Evolutionary conservation across 2,888 invertebrate species (phyloP), one percentile per base, ranked within the genome.

Genomic region (Tupiocoris notatus): DNA sequence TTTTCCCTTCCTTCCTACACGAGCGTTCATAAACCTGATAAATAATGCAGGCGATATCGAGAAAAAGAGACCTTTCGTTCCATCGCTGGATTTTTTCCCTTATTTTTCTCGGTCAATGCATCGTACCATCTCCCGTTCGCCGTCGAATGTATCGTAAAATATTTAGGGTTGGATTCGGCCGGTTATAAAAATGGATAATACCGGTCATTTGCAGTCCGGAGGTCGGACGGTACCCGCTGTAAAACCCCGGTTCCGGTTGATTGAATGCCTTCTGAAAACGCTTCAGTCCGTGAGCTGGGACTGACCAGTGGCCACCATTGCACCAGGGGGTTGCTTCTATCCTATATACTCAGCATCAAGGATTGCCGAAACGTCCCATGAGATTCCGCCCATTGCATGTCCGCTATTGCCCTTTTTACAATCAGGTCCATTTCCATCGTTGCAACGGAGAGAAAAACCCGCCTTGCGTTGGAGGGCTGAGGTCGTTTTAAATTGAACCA

Each of bases 101-200:
- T 39, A 39, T 39, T 39, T 39, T 39, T 39, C 39, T 39, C 39
- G 6, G 39, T 12, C 12, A 12, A 12, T 12, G 39, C 39, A 39
- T 7, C 39, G 39, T 39, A 39, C 3, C 39, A n/a, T 54, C 73
- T 39, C 6, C 73, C 6, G n/a, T 73, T 63, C 62, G n/a, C 24
- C 24, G 22, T 39, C 61, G 59, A 73, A 54, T 22, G 73, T 73
- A 73, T 73, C 73, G 73, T 73, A 73, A 73, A 73, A 73, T 73
- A 73, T 73, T 73, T 73, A 73, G 73, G 56, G 73, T 62, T 73
- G 22, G 20, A 62, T 22, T 57, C 54, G 23, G 18, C 57, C 73
- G 73, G 73, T 63, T 73, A 73, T 73, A 73, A 73, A 73, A 73
- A 73, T 73, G 73, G 73, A 73, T 73, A 73, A 73, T 61, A 62